Base-by-base conservation (phyloP, 2,888 invertebrate genomes). In the Tinea pellionella region DNA sequence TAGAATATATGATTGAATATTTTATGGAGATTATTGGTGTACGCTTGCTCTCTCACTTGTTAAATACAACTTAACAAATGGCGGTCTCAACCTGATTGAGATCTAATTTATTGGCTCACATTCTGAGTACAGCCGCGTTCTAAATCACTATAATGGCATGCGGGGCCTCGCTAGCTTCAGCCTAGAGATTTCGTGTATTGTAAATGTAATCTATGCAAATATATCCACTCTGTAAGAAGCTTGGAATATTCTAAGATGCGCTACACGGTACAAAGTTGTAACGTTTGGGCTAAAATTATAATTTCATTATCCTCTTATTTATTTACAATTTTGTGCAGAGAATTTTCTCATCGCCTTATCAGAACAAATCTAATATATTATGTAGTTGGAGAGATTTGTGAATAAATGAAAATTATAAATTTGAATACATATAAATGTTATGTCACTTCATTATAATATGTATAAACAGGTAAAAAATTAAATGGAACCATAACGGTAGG, bases 81-180 rank as follows among this genome's bases (percentile, higher is more conserved):
- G 74, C 73, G 75, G 81, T 75, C 75, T 73, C 74, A 73, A 67
- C 66, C 78, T 82, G 84, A 85, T 85, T 84, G 83, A 78, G 81
- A 85, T 85, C 84, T 77, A 82, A 85, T 84, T 84, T 85, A 85
- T 77, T 76, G 80, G 77, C 73, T 74, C 76, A 70, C 78, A 78
- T 81, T 80, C 80, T 77, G 77, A 73, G 72, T 78, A 74, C 72
- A 73, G 69, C 75, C 77, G 72, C 73, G 74, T 72, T 74, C 77
- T 80, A 80, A 81, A 82, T 80, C 80, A 79, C 78, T 75, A 77
- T 79, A 78, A 80, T 78, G 77, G 78, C 77, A 77, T 74, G 74
- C 73, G 74, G 74, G 75, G 74, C 68, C 71, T 15, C 53, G 71
- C 71, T 70, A 69, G 70, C 73, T 68, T 69, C 67, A 72, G 70